Conservation (phyloP, 1,140 invertebrate genomes). For the Bicyclus anynana region DNA sequence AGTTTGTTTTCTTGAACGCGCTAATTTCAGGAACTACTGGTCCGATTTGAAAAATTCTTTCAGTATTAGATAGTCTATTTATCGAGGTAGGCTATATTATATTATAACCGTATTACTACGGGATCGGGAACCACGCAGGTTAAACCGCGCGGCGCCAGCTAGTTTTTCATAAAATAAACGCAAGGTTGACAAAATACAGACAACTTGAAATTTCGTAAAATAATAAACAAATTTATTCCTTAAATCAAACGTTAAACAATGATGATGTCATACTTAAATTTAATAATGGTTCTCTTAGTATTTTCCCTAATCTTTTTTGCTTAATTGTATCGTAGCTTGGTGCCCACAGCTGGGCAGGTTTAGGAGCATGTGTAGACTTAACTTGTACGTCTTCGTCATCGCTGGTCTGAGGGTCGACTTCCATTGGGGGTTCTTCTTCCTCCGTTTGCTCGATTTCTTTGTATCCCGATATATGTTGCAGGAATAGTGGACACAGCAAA, state of each 20-base stretch:
- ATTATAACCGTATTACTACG: too few species aligned
- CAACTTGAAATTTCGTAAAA: background rate
- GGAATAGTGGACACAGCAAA: slow-evolving; percentile 59
- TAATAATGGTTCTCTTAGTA: slow-evolving; percentile 48
- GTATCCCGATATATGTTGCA: slow-evolving; percentile 61
- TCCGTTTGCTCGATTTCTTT: slow-evolving; percentile 35
- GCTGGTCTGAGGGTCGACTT: slow-evolving; percentile 36
- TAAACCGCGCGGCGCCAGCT: too few species aligned
- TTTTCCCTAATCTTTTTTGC: slow-evolving; percentile 59
- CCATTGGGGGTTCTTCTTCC: slow-evolving; percentile 35
- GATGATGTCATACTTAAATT: slow-evolving; percentile 37
- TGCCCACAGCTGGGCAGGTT: slow-evolving; percentile 49
- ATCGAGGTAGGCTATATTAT: too few species aligned
- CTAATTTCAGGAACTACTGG: too few species aligned
- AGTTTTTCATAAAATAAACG: too few species aligned
- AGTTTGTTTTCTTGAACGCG: too few species aligned
- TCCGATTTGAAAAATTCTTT: too few species aligned
- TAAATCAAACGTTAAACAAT: slow-evolving; percentile 33
- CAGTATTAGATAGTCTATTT: too few species aligned
- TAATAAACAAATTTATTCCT: background rate
- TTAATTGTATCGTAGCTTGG: slow-evolving; percentile 57
- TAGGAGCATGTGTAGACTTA: slow-evolving; percentile 32
- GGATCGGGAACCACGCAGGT: too few species aligned
- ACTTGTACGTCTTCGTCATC: slow-evolving; percentile 47
- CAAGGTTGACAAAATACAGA: background rate